Evolutionary conservation across 37 sponge, comb jelly and placozoan genomes (phyloP).

Genomic region (Sycon ciliatum): DNA sequence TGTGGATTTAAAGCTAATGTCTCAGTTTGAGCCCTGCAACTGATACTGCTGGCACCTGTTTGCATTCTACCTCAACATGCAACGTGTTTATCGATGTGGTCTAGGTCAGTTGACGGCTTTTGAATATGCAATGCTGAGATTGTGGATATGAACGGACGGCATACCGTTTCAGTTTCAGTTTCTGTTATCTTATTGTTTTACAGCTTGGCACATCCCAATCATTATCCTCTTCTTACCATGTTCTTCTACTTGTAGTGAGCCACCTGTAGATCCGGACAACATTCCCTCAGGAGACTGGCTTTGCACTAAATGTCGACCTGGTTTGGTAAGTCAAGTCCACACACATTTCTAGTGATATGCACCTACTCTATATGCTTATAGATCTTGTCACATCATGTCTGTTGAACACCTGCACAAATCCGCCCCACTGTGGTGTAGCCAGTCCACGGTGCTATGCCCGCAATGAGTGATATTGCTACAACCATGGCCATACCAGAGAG

Average conservation of each 20-base stretch:
- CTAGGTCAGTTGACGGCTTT: too few species aligned
- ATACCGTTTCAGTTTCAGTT: too few species aligned
- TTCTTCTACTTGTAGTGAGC: constrained; percentile 49
- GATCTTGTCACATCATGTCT: background rate
- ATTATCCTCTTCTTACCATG: background rate
- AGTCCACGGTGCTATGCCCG: too few species aligned
- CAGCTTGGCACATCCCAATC: constrained; percentile 17
- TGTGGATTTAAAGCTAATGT: background rate
- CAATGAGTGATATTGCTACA: too few species aligned
- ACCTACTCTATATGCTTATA: background rate
- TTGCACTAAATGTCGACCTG: constrained; percentile 53
- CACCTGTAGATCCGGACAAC: constrained; percentile 71
- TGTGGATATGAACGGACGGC: too few species aligned
- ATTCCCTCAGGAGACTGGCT: constrained; percentile 88
- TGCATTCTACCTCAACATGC: background rate
- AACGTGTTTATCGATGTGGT: too few species aligned
- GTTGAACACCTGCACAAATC: background rate
- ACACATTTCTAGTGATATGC: background rate
- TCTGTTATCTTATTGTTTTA: background rate
- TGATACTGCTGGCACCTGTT: background rate
- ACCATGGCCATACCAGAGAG: too few species aligned
- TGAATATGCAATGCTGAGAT: too few species aligned
- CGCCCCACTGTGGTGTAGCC: too few species aligned
- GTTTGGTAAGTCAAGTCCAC: background rate
- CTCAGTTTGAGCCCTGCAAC: background rate